Percentiles rank a stretch among this genome's conserved stretches.
phyloP scores from a whole-genome alignment of 2,797 vertebrate genomes.

The Myiotriccus ornatus region DNA sequence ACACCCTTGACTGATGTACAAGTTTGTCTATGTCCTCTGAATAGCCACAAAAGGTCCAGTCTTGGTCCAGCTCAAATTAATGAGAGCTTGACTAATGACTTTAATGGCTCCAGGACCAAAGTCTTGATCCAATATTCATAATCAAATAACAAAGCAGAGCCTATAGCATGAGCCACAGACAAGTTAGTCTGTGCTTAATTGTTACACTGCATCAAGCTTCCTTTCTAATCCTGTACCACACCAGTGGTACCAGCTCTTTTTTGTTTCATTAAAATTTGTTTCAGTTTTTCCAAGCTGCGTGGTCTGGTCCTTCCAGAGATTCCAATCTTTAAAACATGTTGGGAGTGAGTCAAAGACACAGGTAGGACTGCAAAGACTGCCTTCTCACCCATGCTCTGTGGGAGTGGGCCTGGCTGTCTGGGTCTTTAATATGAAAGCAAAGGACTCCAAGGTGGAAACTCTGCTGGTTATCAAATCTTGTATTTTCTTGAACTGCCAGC shows the following conservation, averaged over 20 bases:
- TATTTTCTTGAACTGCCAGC: not conserved
- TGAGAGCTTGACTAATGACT: constrained; percentile 31
- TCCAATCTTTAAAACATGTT: not conserved
- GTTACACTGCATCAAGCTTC: constrained; percentile 48
- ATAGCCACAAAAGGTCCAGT: constrained; percentile 67
- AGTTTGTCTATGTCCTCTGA: constrained; percentile 73
- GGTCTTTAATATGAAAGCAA: not conserved
- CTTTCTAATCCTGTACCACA: not conserved
- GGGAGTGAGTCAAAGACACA: not conserved
- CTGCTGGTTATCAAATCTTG: not conserved
- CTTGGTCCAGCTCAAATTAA: constrained; percentile 57
- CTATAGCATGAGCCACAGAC: constrained; percentile 42
- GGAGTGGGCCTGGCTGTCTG: not conserved
- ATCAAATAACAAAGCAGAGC: constrained; percentile 70
- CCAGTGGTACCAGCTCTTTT: not conserved
- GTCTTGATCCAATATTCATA: constrained; percentile 71
- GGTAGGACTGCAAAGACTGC: not conserved
- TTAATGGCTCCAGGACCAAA: constrained; percentile 37
- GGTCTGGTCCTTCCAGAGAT: not conserved
- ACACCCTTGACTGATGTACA: constrained; percentile 70
- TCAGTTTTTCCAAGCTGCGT: not conserved
- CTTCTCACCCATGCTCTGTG: not conserved
- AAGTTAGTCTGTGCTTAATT: constrained; percentile 44
- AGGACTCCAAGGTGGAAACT: not conserved
- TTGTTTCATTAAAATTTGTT: not conserved